phyloP scores from a whole-genome alignment of 2,888 invertebrate genomes.

The Dichetophora obliterata region DNA sequence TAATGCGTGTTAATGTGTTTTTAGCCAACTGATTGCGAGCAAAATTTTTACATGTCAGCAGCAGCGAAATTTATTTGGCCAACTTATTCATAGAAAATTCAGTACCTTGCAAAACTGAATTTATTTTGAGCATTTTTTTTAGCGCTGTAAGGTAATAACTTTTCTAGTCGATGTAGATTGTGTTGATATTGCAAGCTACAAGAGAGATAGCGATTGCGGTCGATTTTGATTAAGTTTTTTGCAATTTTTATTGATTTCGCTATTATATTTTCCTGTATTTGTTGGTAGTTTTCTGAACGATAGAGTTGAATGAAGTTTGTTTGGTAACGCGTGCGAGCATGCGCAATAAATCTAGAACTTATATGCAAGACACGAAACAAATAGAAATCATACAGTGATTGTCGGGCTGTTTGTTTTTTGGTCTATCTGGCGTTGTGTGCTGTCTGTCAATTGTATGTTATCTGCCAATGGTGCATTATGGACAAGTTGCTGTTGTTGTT shows the following conservation, averaged over 20 bases:
- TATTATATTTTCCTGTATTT: slow-evolving; percentile 11
- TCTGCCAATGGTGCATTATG: background rate
- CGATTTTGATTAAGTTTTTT: slow-evolving; percentile 14
- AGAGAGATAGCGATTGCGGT: background rate
- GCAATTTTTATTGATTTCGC: slow-evolving; percentile 11
- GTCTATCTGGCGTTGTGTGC: background rate
- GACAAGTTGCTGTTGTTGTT: slow-evolving; percentile 1
- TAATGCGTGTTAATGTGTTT: background rate
- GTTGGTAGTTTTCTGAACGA: background rate
- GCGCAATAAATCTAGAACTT: background rate
- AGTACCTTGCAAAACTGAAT: background rate
- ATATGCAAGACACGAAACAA: background rate
- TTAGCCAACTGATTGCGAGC: background rate
- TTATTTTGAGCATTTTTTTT: background rate
- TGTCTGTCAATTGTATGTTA: slow-evolving; percentile 3
- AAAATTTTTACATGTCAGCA: slow-evolving; percentile 12
- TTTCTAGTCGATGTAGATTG: no score
- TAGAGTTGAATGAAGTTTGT: background rate
- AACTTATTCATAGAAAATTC: background rate
- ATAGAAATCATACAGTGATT: background rate
- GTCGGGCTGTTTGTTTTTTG: background rate
- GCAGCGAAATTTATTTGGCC: background rate
- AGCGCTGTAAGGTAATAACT: background rate
- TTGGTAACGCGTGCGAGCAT: background rate
- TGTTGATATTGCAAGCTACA: background rate